Evolutionary conservation across 53 echinoderm and acorn worm species (phyloP).

Genomic region (Henricia sp.): DNA sequence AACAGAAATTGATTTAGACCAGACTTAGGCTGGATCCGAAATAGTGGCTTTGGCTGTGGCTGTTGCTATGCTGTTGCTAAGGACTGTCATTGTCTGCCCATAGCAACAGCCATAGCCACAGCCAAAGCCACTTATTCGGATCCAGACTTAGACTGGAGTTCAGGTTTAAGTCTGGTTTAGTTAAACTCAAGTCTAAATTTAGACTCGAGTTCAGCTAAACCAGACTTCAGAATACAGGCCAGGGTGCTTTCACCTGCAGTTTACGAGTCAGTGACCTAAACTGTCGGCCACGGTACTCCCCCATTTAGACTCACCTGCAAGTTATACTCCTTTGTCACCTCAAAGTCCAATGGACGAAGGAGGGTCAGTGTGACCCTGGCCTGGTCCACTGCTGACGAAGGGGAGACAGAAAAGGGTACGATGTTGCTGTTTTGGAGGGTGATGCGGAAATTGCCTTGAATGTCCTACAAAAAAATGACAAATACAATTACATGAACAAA

Average conservation of each 20-base stretch:
- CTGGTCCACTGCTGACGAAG: conserved; percentile 71
- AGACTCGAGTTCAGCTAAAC: neutral
- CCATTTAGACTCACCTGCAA: conserved; percentile 64
- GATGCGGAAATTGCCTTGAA: conserved; percentile 46
- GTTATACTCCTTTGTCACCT: conserved; percentile 56
- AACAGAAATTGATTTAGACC: too few species aligned
- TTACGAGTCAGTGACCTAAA: too few species aligned
- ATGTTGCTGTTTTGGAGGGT: conserved; percentile 33
- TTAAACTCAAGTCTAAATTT: neutral
- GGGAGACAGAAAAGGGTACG: conserved; percentile 77
- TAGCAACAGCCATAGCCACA: too few species aligned
- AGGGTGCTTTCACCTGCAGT: too few species aligned
- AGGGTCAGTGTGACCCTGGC: conserved; percentile 59
- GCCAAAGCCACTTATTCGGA: too few species aligned
- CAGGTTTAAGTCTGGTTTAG: too few species aligned
- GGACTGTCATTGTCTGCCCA: too few species aligned
- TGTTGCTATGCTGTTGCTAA: too few species aligned
- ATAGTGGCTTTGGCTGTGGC: too few species aligned
- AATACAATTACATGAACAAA: neutral
- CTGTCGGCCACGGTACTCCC: neutral
- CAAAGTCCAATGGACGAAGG: conserved; percentile 79
- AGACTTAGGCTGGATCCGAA: too few species aligned
- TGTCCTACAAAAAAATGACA: conserved; percentile 46
- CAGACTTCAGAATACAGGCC: too few species aligned
- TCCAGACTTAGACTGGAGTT: too few species aligned